phyloP scores from a whole-genome alignment of 2,113 vertebrate genomes.

The Sinocyclocheilus rhinocerous region DNA sequence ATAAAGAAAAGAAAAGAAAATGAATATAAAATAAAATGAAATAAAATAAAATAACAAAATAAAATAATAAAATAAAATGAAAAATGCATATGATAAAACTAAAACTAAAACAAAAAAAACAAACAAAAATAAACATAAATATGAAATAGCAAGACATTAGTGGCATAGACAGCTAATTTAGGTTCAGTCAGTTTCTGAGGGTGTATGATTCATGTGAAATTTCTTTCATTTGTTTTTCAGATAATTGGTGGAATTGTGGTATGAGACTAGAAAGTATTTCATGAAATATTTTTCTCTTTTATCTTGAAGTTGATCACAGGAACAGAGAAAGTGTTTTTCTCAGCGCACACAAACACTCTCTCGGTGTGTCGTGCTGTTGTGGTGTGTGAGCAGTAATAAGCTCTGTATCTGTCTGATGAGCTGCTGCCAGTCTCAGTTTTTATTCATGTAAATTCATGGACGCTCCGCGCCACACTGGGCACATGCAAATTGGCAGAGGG shows the following conservation, averaged over 20 bases:
- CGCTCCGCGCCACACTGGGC: conserved; percentile 32
- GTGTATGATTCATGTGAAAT: background rate
- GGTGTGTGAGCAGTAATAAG: conserved; percentile 64
- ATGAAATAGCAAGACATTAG: background rate
- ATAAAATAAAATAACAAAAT: too few species aligned
- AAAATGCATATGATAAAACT: too few species aligned
- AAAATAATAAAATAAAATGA: too few species aligned
- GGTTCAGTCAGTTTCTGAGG: background rate
- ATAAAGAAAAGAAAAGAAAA: too few species aligned
- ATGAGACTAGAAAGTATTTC: conserved; percentile 8
- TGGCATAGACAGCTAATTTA: background rate
- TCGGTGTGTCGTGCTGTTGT: background rate
- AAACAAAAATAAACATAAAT: too few species aligned
- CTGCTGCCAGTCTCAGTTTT: conserved; percentile 64
- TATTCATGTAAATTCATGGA: conserved; percentile 62
- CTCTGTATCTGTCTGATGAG: conserved; percentile 68
- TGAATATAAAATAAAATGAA: too few species aligned
- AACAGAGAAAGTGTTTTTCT: background rate
- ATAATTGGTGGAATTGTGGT: background rate
- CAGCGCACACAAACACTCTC: background rate
- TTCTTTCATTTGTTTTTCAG: background rate
- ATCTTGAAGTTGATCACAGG: conserved; percentile 1
- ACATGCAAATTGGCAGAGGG: conserved; percentile 28
- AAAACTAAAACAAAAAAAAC: too few species aligned
- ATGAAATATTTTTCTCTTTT: background rate